phyloP scores from a whole-genome alignment of 1,140 invertebrate genomes.

The Pogonomyrmex californicus region DNA sequence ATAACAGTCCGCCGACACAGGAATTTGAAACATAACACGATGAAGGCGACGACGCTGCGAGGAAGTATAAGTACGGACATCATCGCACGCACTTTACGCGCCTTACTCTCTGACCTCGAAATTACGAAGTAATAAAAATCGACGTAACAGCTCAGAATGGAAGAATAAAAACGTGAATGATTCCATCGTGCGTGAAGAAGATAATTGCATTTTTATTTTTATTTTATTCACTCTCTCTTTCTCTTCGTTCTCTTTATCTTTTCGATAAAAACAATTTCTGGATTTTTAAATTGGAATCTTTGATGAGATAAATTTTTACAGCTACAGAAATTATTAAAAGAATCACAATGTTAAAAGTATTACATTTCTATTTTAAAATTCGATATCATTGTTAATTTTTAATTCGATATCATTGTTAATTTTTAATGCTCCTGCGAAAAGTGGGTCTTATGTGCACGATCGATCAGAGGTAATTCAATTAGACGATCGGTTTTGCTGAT shows the following conservation, averaged over 20 bases:
- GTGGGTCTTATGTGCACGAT: conserved; percentile 62
- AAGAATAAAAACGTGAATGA: conserved; percentile 14
- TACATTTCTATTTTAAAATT: not conserved
- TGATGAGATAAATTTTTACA: not conserved
- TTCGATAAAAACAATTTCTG: not conserved
- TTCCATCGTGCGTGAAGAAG: not conserved
- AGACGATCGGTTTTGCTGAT: conserved; percentile 79
- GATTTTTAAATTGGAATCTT: not conserved
- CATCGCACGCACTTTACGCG: conserved; percentile 29
- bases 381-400: not conserved
- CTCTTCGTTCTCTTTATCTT: too few species aligned
- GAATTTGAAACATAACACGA: conserved; percentile 34
- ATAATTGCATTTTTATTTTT: not conserved
- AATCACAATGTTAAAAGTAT: not conserved
- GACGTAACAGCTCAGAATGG: not conserved
- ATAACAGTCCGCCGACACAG: conserved; percentile 12
- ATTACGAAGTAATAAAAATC: conserved; percentile 26
- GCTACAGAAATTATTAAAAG: not conserved
- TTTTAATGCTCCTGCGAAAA: conserved; percentile 50
- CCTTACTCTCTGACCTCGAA: conserved; percentile 36
- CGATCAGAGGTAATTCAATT: conserved; percentile 80
- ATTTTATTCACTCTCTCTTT: not conserved
- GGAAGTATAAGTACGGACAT: not conserved
- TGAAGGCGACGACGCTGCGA: not conserved
- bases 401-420: not conserved